Evolutionary conservation across 2,797 vertebrate genomes (phyloP), one percentile per base, ranked within the genome.

Genomic region (Manis crassicaudata): DNA sequence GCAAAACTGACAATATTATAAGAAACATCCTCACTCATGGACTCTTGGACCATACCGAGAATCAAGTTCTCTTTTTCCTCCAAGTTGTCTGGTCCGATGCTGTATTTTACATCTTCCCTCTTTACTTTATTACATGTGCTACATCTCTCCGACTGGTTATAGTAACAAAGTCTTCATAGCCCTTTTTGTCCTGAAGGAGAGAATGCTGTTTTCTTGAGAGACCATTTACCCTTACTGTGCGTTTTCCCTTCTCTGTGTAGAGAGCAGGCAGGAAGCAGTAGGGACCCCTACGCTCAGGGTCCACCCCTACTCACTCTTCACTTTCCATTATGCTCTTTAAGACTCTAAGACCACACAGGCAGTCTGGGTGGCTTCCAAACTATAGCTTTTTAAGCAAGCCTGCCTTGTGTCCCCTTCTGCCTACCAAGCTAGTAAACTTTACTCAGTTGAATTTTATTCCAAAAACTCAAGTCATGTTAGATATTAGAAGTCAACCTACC

Each of bases 401-500:
- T 37, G 14, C 14, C 54, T 54, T 54, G n/a, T 12, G 25, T 12
- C 25, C 50, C 79, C 54, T 16, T 46, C 65, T 88, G 58, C 50
- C 77, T 27, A 1, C 37, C 35, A 12, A 81, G 40, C 23, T 37
- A 70, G n/a, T 52, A 50, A 43, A 75, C 46, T 60, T 23, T 37
- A 85, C 3, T 77, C 9, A 21, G 29, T 1, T 80, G 18, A 58
- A 86, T 58, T 84, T 68, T 90, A 81, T 52, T 73, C 35, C 43
- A 29, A 68, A 97, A 72, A n/a, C 13, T 8, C 32, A 43, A 54
- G 17, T 79, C 54, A 72, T 7, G n/a, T 43, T 65, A 82, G 43
- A 50, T 50, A 21, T 67, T 50, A 68, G 63, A 79, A 58, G 58
- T 54, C 85, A 76, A 96, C 98, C 0, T 99, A 99, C 99, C 99